These are phyloP conservation scores for Onychomys torridus DNA, from an alignment of 2,797 vertebrate genomes.

Conservation along the genomic window DNA sequence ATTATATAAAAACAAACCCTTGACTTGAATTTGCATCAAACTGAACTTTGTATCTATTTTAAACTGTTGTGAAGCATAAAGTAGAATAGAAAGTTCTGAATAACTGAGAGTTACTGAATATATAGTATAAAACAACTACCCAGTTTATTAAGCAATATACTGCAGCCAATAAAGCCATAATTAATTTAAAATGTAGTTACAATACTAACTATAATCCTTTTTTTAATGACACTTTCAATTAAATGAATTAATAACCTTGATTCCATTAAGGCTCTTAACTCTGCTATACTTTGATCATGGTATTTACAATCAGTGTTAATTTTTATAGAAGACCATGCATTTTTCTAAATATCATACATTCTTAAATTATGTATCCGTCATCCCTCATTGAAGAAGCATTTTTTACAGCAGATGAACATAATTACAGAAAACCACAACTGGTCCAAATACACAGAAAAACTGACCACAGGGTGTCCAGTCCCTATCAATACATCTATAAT, in stretches of 20 bases:
- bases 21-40: background rate
- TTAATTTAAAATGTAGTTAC: background rate
- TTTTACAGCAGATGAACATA: background rate
- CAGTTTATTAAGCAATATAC: background rate
- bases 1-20: background rate
- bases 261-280: background rate
- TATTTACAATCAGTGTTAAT: background rate
- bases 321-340: background rate
- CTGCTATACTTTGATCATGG: background rate
- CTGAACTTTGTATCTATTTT: background rate
- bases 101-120: background rate
- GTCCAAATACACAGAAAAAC: background rate
- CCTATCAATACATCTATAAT: background rate
- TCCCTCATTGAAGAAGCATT: background rate
- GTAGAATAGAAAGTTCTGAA: background rate
- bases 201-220: background rate
- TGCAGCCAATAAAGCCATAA: background rate
- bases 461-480: too few relatives aligned
- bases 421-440: background rate
- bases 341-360: background rate
- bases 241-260: background rate
- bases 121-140: background rate
- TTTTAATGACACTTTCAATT: background rate
- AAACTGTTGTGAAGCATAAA: background rate
- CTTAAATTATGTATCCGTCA: background rate